A percentile compares a stretch with the other conserved stretches of the same genome.
phyloP scores from a whole-genome alignment of 2,113 vertebrate genomes.

The Formicarius rufipectus region DNA sequence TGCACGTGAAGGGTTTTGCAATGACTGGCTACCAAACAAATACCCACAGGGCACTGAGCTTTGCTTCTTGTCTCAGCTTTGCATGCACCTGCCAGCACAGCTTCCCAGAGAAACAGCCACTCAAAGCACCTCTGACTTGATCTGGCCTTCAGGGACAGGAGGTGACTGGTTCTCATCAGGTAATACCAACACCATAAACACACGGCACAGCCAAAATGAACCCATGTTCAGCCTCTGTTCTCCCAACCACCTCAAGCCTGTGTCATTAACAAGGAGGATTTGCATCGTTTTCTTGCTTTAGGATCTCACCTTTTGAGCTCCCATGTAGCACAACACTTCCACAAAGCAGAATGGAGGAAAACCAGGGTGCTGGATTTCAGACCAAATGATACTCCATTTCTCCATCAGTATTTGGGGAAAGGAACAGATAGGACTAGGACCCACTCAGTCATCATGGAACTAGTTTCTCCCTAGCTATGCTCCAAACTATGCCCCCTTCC shows the following conservation, averaged over 20 bases:
- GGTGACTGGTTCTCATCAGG: not conserved
- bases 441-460: not conserved
- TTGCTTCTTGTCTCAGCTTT: constrained; percentile 24
- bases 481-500: not conserved
- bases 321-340: not conserved
- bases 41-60: constrained; percentile 26
- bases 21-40: constrained; percentile 53
- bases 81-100: constrained; percentile 36
- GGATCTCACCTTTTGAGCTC: not conserved
- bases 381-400: not conserved
- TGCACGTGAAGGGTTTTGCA: constrained; percentile 3
- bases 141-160: constrained; percentile 33
- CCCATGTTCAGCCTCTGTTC: not conserved
- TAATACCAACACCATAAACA: not conserved
- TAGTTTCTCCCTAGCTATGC: not conserved
- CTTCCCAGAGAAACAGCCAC: constrained; percentile 8
- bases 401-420: not conserved
- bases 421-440: not conserved
- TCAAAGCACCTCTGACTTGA: constrained; percentile 15
- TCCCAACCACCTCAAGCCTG: not conserved
- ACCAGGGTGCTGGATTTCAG: not conserved
- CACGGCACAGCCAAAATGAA: not conserved
- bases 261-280: not conserved
- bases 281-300: not conserved
- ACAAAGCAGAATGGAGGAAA: not conserved